Conservation (phyloP, 2,797 vertebrate genomes). For the Menidia menidia region DNA sequence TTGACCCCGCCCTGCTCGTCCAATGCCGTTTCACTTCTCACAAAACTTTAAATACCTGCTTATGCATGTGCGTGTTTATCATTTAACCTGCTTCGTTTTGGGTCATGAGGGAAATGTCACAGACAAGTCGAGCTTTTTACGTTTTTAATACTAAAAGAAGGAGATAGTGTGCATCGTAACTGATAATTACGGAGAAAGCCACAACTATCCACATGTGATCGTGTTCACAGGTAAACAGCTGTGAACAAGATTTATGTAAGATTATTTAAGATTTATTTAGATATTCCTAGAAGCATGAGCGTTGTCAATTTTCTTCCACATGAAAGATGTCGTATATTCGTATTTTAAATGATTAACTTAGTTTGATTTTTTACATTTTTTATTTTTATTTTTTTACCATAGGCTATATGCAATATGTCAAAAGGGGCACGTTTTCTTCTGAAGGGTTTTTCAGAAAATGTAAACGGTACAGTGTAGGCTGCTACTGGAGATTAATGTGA, state of each 20-base stretch:
- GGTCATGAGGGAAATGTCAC: too few relatives aligned
- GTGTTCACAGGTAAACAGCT: neutral
- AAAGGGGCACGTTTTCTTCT: neutral
- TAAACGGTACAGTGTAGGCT: neutral
- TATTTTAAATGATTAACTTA: too few relatives aligned
- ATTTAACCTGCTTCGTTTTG: neutral
- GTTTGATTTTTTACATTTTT: too few relatives aligned
- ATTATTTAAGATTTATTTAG: neutral
- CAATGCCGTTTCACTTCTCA: neutral
- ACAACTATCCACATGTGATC: too few relatives aligned
- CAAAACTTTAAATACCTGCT: neutral
- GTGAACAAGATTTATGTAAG: neutral
- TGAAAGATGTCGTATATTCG: too few relatives aligned
- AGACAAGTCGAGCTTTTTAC: neutral
- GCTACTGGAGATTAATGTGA: neutral
- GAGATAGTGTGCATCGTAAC: neutral
- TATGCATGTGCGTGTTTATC: neutral
- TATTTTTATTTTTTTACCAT: too few relatives aligned
- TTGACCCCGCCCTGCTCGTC: slow-evolving; percentile 3
- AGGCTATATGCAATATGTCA: too few relatives aligned
- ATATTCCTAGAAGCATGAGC: neutral
- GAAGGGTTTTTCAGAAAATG: neutral
- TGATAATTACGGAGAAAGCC: too few relatives aligned
- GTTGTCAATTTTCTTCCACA: neutral
- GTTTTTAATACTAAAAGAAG: neutral